Conservation (phyloP, 2,888 invertebrate genomes). For the Parapristionchus giblindavisi region DNA sequence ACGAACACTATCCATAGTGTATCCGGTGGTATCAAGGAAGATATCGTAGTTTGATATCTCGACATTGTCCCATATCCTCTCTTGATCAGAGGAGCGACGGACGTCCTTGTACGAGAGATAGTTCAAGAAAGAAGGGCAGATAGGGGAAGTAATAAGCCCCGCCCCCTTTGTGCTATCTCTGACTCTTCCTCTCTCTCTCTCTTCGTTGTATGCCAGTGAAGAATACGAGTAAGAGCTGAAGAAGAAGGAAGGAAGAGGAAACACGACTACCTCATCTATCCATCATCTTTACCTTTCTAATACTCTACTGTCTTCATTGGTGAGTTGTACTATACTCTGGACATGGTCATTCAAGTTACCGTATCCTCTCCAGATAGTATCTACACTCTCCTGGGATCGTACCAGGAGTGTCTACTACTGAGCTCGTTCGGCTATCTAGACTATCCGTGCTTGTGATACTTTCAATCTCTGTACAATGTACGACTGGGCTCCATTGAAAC, state of each 20-base stretch:
- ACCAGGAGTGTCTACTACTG: neutral
- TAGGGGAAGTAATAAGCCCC: constrained; percentile 3
- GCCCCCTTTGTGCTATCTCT: neutral
- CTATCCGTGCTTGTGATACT: neutral
- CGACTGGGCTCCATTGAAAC: constrained; percentile 48
- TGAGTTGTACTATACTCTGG: neutral
- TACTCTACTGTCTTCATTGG: neutral
- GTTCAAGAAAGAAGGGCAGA: too few relatives aligned
- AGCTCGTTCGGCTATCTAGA: neutral
- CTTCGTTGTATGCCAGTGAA: neutral
- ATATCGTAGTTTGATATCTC: neutral
- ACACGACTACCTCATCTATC: neutral
- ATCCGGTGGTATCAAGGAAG: too few relatives aligned
- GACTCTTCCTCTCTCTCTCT: neutral
- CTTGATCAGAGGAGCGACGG: too few relatives aligned
- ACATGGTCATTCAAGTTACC: neutral
- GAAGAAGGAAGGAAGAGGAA: constrained; percentile 17
- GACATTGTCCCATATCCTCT: too few relatives aligned
- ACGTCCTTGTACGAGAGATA: constrained; percentile 23
- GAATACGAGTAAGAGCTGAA: constrained; percentile 3
- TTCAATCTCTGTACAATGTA: constrained; percentile 42
- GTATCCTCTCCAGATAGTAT: neutral
- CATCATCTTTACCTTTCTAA: neutral
- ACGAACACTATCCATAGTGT: too few relatives aligned
- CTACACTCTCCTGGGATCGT: neutral